A percentile compares a stretch with the other conserved stretches of the same genome.
Evolutionary conservation across 1,140 invertebrate genomes (phyloP).

Genomic region (Drosophila tani): DNA sequence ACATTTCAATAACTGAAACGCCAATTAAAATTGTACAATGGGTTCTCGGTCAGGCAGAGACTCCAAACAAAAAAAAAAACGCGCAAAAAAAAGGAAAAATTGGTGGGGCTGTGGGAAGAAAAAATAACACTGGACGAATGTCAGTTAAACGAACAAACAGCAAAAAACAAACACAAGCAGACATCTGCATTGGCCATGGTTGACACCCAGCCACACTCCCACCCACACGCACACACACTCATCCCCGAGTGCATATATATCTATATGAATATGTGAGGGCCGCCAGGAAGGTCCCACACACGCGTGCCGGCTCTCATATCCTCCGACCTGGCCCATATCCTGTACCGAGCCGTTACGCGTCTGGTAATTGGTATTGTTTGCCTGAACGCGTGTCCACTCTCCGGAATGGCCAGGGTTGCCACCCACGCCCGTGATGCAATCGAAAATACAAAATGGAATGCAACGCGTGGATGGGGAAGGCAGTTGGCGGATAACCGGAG

Average conservation of each 20-base stretch:
- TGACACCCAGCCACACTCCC: slow-evolving; percentile 32
- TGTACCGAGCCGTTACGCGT: slow-evolving; percentile 60
- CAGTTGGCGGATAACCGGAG: slow-evolving; percentile 5
- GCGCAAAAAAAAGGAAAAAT: slow-evolving; percentile 1
- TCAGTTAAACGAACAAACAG: slow-evolving; percentile 79
- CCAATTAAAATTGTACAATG: slow-evolving; percentile 81
- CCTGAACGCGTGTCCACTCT: slow-evolving; percentile 73
- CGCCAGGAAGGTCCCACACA: slow-evolving; percentile 51
- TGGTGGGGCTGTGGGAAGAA: slow-evolving; percentile 9
- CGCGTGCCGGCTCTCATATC: slow-evolving; percentile 49
- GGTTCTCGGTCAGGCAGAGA: slow-evolving; percentile 55
- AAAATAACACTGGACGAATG: slow-evolving; percentile 63
- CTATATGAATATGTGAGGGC: slow-evolving; percentile 52
- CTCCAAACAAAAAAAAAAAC: slow-evolving; percentile 52
- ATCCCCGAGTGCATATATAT: slow-evolving; percentile 22
- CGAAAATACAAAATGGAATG: slow-evolving; percentile 52
- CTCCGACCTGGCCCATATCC: slow-evolving; percentile 55
- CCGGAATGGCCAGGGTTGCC: slow-evolving; percentile 37
- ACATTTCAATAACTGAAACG: slow-evolving; percentile 81
- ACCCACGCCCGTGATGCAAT: slow-evolving; percentile 40
- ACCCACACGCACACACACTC: slow-evolving; percentile 1
- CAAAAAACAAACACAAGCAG: slow-evolving; percentile 68
- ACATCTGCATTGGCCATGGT: slow-evolving; percentile 56
- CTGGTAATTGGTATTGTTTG: slow-evolving; percentile 81
- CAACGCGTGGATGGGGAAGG: slow-evolving; percentile 30